Conservation (phyloP, 1,140 invertebrate species). For the Leguminivora glycinivorella region DNA sequence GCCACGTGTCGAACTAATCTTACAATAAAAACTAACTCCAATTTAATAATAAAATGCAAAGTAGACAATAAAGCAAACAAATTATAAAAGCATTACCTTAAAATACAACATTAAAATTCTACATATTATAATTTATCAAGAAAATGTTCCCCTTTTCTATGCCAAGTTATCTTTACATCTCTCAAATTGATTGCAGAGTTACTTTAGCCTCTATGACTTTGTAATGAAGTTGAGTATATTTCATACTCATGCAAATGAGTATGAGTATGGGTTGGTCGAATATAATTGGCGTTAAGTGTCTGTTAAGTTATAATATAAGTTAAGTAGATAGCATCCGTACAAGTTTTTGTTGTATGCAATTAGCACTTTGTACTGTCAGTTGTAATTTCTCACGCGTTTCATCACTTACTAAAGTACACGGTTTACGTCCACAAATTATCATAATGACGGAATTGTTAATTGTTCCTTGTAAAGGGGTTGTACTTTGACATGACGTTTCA, state of each 20-base stretch:
- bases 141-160: slow-evolving; percentile 67
- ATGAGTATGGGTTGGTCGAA: slow-evolving; percentile 37
- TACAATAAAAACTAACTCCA: slow-evolving; percentile 54
- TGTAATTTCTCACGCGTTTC: slow-evolving; percentile 58
- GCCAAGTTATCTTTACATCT: slow-evolving; percentile 32
- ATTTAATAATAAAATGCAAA: slow-evolving; percentile 77
- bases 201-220: slow-evolving; percentile 32
- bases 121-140: slow-evolving; percentile 70
- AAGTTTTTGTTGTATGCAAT: slow-evolving; percentile 61
- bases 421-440: slow-evolving; percentile 48
- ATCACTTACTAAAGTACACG: slow-evolving; percentile 38
- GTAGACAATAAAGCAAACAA: slow-evolving; percentile 74
- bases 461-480: slow-evolving; percentile 36
- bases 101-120: slow-evolving; percentile 69
- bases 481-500: slow-evolving; percentile 19
- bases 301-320: slow-evolving; percentile 73
- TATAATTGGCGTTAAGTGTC: slow-evolving; percentile 75
- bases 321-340: slow-evolving; percentile 69
- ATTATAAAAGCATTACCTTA: slow-evolving; percentile 74
- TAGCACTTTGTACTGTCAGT: slow-evolving; percentile 57
- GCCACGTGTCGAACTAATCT: slow-evolving; percentile 24
- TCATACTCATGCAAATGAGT: not conserved
- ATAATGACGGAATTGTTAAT: slow-evolving; percentile 53
- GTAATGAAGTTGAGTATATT: slow-evolving; percentile 37
- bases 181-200: slow-evolving; percentile 11